Evolutionary conservation across 2,797 vertebrate species (phyloP), one percentile per base, ranked within the genome.

Genomic region (Lateolabrax maculatus): DNA sequence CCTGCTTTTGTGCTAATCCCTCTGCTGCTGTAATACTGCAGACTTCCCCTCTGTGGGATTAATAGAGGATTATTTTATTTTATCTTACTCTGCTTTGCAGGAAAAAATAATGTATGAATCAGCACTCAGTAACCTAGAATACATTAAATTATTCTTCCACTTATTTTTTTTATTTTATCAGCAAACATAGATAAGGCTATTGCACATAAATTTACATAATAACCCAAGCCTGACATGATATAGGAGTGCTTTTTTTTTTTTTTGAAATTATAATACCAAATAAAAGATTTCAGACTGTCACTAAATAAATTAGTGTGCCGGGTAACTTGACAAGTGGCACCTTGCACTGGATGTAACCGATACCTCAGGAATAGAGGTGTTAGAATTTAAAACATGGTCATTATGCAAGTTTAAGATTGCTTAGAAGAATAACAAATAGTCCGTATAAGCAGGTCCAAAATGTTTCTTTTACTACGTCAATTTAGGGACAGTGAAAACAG

Each of bases 361-460:
- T 44, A 80, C 78, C 56, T 6, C 21, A 2, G 69, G 43, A 82
- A 77, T 68, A 58, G 75, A 83, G 89, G 91, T 90, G 94, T 43
- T 70, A 88, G 81, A 93, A 94, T 94, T 86, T 72, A 81, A 85
- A 91, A 84, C 87, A 85, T 1, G 88, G 51, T 41, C 74, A 80
- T 84, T 61, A 80, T 64, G 72, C 62, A 62, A 37, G 71, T 84
- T 77, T 51, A 77, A 63, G 29, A 64, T 64, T 57, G 77, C 79
- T 78, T 53, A 60, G 83, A 52, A 51, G 62, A 86, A 77, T 81
- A 53, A 41, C 61, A 67, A 62, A 66, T 43, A 48, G 13, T 61
- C 6, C 34, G 4, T 29, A 31, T 16, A 23, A 2, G 51, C 6
- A 43, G 23, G 48, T 69, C 37, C 52, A 36, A 52, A 69, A 49